phyloP scores from a whole-genome alignment of 2,113 vertebrate species.

The Phoenicopterus ruber region DNA sequence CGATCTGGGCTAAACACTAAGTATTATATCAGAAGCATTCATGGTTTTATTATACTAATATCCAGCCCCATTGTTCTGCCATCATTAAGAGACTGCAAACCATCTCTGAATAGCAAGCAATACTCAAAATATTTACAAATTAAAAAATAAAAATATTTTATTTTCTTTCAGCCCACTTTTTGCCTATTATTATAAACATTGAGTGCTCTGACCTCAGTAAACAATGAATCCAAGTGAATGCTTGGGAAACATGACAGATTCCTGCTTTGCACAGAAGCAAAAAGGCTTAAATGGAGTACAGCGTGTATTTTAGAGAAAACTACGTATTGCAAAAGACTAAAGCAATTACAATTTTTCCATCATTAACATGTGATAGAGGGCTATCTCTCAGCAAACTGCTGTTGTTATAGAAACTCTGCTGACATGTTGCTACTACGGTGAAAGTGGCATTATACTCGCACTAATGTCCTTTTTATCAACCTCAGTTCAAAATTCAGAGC shows the following conservation, averaged over 20 bases:
- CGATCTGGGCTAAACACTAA: background rate
- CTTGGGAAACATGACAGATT: background rate
- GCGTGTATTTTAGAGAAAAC: background rate
- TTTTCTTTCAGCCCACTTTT: background rate
- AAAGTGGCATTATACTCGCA: background rate
- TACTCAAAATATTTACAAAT: background rate
- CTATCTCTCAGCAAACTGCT: background rate
- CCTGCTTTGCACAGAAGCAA: background rate
- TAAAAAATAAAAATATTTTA: background rate
- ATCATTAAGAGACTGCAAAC: background rate
- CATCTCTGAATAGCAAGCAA: background rate
- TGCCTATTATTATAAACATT: background rate
- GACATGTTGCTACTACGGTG: background rate
- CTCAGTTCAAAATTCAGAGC: background rate
- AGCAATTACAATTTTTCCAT: background rate
- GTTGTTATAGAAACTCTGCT: conserved; percentile 18
- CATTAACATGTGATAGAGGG: background rate
- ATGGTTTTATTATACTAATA: background rate
- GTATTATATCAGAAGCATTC: background rate
- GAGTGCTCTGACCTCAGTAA: background rate
- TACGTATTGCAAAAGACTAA: background rate
- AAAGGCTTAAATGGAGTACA: background rate
- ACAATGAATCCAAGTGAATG: background rate
- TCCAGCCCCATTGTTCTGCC: background rate
- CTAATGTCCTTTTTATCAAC: background rate